These are phyloP conservation scores for Pseudomyrmex gracilis DNA, from an alignment of 1,140 invertebrate species.

Conservation along the genomic window DNA sequence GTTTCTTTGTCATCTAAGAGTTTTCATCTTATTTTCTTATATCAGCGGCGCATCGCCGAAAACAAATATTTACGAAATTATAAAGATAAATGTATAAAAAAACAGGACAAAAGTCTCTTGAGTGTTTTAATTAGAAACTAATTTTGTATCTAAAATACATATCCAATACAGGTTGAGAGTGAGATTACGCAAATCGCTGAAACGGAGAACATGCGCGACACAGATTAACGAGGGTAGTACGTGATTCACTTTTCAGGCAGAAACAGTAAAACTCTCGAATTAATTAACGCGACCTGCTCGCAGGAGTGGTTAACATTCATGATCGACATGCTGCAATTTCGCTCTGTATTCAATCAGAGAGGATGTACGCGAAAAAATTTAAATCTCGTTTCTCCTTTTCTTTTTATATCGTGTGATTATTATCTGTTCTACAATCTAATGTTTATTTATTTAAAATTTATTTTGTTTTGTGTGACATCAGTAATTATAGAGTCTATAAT, in stretches of 20 bases:
- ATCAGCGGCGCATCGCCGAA: background rate
- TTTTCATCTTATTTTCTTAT: background rate
- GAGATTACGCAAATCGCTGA: background rate
- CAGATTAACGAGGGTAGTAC: conserved; percentile 12
- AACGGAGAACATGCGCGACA: background rate
- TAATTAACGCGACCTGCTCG: conserved; percentile 46
- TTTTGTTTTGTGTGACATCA: too few relatives aligned
- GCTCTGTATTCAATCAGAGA: background rate
- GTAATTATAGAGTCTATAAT: background rate
- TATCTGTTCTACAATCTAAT: background rate
- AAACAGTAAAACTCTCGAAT: conserved; percentile 43
- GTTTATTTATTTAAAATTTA: too few relatives aligned
- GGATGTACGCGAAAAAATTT: background rate
- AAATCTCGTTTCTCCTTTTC: too few relatives aligned
- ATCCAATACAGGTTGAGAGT: background rate
- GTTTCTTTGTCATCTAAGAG: background rate
- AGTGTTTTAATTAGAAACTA: conserved; percentile 22
- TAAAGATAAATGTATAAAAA: background rate
- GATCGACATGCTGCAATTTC: conserved; percentile 3
- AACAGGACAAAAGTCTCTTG: background rate
- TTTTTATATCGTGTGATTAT: background rate
- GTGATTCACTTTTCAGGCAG: conserved; percentile 8
- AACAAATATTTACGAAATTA: conserved; percentile 5
- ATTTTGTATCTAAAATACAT: background rate
- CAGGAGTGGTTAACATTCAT: conserved; percentile 34